Conservation (phyloP, 2,888 invertebrate genomes). For the Campoplex nolae region DNA sequence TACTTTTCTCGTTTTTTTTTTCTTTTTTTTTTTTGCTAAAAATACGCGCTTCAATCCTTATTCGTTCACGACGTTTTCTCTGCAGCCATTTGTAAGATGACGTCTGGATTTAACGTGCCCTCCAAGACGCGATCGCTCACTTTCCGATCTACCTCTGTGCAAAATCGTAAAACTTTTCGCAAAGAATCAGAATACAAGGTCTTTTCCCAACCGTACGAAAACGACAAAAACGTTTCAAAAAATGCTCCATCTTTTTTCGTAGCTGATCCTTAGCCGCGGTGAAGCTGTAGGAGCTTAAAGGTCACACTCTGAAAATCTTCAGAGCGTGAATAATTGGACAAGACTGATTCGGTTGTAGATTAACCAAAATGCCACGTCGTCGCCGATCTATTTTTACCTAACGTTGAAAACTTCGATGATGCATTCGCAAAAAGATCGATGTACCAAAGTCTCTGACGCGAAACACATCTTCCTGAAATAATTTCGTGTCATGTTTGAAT, state of each 20-base stretch:
- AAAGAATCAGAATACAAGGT: constrained; percentile 4
- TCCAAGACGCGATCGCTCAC: constrained; percentile 18
- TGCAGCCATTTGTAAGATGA: constrained; percentile 59
- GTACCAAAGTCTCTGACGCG: not conserved
- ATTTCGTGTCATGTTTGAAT: not conserved
- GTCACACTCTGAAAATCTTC: not conserved
- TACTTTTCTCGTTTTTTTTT: not conserved
- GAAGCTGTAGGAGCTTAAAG: not conserved
- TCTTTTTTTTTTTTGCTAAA: not conserved
- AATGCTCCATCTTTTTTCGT: not conserved
- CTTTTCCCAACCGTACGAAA: not conserved
- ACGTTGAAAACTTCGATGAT: not conserved
- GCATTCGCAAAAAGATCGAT: not conserved
- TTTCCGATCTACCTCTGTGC: not conserved
- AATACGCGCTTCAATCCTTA: constrained; percentile 18
- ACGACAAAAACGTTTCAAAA: constrained; percentile 2
- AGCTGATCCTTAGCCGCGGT: not conserved
- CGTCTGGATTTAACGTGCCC: constrained; percentile 40
- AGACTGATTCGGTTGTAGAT: not conserved
- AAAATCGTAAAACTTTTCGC: not conserved
- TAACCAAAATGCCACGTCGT: not conserved
- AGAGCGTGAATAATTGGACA: not conserved
- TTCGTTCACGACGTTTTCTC: constrained; percentile 28
- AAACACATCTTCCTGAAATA: not conserved
- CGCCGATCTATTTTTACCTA: not conserved